Evolutionary conservation across 2,888 invertebrate genomes (phyloP).

Genomic region (Oscheius onirici): DNA sequence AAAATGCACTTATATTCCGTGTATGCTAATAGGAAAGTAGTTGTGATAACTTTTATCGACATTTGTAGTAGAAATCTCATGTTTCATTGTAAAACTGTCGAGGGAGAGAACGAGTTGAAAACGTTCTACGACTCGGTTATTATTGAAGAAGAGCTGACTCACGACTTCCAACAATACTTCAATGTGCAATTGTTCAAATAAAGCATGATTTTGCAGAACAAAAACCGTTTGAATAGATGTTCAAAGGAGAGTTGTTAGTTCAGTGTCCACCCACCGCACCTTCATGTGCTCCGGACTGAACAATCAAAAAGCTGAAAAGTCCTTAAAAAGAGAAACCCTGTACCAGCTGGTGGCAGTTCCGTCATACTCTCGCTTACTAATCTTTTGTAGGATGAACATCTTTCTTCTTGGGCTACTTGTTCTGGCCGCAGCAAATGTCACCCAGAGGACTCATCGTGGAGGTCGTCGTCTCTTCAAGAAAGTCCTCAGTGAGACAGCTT

Average conservation of each 20-base stretch:
- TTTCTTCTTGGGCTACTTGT: conserved; percentile 1
- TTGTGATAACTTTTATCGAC: background rate
- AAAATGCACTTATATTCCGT: too few relatives aligned
- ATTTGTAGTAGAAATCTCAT: background rate
- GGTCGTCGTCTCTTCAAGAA: background rate
- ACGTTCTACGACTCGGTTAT: background rate
- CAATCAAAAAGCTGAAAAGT: background rate
- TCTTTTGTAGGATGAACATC: conserved; percentile 11
- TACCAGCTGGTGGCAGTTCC: background rate
- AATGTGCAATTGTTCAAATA: too few relatives aligned
- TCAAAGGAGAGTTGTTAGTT: background rate
- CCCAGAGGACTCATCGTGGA: background rate
- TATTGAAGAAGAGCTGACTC: background rate
- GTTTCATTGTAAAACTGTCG: background rate
- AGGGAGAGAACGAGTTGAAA: background rate
- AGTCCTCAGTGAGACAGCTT: background rate
- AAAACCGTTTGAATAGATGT: too few relatives aligned
- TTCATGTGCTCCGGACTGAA: background rate
- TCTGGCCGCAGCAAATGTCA: conserved; percentile 5
- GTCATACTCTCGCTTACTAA: background rate
- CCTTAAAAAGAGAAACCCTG: background rate
- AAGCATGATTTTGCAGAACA: too few relatives aligned
- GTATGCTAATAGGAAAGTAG: background rate
- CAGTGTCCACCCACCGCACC: conserved; percentile 5
- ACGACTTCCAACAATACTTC: too few relatives aligned